Conservation (phyloP, 2,113 vertebrate species). For the Dasyprocta punctata region DNA sequence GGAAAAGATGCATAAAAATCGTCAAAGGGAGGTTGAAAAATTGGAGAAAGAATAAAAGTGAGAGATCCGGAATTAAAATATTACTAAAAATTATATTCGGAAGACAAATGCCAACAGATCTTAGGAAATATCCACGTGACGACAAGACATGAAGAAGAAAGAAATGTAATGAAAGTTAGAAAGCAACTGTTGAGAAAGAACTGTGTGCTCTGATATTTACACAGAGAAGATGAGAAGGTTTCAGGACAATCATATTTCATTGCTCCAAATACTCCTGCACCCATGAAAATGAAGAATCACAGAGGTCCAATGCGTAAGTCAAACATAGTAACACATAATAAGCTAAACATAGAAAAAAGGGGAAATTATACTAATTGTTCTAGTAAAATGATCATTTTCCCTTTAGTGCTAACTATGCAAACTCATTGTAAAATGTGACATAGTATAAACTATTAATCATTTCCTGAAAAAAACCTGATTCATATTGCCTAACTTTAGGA, state of each 20-base stretch:
- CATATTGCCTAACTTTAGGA: not conserved
- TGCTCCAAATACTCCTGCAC: not conserved
- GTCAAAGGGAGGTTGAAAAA: not conserved
- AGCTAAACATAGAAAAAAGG: not conserved
- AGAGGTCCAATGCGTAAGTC: not conserved
- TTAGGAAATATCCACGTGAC: not conserved
- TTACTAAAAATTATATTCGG: not conserved
- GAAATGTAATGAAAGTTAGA: not conserved
- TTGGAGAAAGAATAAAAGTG: not conserved
- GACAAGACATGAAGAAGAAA: not conserved
- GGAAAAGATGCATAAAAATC: not conserved
- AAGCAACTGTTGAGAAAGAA: not conserved
- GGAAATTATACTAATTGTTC: not conserved
- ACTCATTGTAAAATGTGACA: not conserved
- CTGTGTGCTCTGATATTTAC: fast-evolving
- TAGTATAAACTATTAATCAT: not conserved
- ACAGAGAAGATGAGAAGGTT: not conserved
- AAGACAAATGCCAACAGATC: not conserved
- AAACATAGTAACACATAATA: not conserved
- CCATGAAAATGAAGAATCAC: not conserved
- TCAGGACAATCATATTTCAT: not conserved
- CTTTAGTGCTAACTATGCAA: not conserved
- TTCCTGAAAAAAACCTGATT: not conserved
- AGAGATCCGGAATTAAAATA: not conserved
- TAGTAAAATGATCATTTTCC: not conserved